Evolutionary conservation across 2,888 invertebrate genomes (phyloP).

Genomic region (Odontothrips loti): DNA sequence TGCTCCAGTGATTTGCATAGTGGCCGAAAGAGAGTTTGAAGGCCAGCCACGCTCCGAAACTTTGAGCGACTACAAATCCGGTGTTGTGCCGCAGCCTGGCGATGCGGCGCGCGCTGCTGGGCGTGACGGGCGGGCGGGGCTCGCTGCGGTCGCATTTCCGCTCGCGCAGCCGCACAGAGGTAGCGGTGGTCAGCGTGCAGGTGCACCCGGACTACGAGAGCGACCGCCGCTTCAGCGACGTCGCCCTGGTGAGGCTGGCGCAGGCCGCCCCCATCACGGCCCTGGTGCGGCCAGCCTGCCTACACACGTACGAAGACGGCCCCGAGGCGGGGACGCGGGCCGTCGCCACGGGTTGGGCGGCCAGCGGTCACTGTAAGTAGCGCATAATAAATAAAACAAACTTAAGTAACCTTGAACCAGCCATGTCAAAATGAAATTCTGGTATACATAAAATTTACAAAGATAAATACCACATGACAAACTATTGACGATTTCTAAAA

Average conservation of each 20-base stretch:
- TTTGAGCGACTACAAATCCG: too few relatives aligned
- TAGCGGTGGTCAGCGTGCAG: neutral
- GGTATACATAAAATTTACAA: too few relatives aligned
- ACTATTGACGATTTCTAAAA: too few relatives aligned
- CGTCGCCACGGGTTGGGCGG: neutral
- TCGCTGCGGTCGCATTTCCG: neutral
- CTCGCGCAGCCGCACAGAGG: neutral
- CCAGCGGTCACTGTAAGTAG: slow-evolving; percentile 1
- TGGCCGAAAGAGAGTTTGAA: too few relatives aligned
- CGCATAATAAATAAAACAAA: neutral
- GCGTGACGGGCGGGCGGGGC: neutral
- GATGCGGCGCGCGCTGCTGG: neutral
- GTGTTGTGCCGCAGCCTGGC: neutral
- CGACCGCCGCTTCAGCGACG: slow-evolving; percentile 9
- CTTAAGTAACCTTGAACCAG: neutral
- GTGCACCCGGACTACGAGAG: neutral
- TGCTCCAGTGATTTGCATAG: too few relatives aligned
- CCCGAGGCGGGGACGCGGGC: neutral
- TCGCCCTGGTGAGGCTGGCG: slow-evolving; percentile 3
- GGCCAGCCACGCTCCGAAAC: neutral
- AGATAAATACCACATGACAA: too few relatives aligned
- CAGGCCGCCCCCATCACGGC: neutral
- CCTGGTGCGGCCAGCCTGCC: slow-evolving; percentile 1
- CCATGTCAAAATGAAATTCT: neutral
- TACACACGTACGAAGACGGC: neutral